Base-by-base conservation (phyloP, 2,113 vertebrate species). In the western clawed frog (Xenopus tropicalis) region DNA sequence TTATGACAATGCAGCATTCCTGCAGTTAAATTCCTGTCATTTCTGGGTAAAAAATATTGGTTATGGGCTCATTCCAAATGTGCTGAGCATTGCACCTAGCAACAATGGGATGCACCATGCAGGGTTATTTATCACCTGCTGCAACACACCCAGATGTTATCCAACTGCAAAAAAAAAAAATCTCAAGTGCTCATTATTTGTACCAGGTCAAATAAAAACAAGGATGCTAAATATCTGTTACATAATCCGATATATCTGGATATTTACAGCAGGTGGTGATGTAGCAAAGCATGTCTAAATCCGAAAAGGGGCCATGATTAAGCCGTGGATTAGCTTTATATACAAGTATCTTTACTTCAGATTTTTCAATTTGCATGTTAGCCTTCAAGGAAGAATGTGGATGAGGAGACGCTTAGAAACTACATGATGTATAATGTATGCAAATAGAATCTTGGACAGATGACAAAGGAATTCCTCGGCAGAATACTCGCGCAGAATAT, bases 41-140 rank as follows among this genome's bases (percentile, higher is more conserved):
- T 20, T 59, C 7, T 70, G 54, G 56, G 19, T 17, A n/a, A 54
- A 54, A 54, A 54, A 54, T n/a, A 17, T n/a, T 59, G 58, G 63
- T 59, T 66, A 74, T 67, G 59, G 25, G 24, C 44, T 51, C 63
- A 21, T 65, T 54, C 19, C 52, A 67, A 46, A 48, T 22, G 58
- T 74, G 54, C 54, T 61, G 54, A 59, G 43, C 56, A 52, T 51
- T 21, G 43, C 72, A 74, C 42, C 66, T 14, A 21, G 29, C 25
- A 14, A 37, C 61, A 72, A 42, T 54, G 24, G 71, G 61, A 29
- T 64, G 23, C 54, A 61, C 25, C 65, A 51, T 22, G 24, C 54
- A 42, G 43, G 11, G 58, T 74, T 74, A 68, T 74, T 74, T 74
- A 74, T 74, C 66, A 67, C 54, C 43, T 74, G 72, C 51, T 54